phyloP scores from a whole-genome alignment of 2,797 vertebrate genomes.

The Knipowitschia caucasica region DNA sequence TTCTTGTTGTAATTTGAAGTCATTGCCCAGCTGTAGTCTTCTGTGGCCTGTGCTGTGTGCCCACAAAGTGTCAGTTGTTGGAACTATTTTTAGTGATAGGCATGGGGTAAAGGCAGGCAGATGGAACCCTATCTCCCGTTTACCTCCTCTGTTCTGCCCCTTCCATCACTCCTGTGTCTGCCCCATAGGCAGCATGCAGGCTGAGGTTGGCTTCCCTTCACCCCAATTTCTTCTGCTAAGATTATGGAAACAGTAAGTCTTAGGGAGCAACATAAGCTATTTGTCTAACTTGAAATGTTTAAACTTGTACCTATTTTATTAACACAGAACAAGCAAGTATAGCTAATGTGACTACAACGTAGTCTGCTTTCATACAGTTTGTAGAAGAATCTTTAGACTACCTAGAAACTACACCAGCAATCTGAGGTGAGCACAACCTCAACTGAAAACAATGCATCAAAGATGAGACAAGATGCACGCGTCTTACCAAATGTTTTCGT shows the following conservation, averaged over 20 bases:
- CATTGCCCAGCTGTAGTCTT: slow-evolving; percentile 14
- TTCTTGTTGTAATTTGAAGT: slow-evolving; percentile 53
- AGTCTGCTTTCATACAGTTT: slow-evolving; percentile 12
- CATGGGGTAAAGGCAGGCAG: slow-evolving; percentile 81
- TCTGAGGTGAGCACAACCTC: slow-evolving; percentile 45
- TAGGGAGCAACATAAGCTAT: slow-evolving; percentile 18
- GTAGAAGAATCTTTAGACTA: slow-evolving; percentile 32
- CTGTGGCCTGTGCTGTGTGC: slow-evolving; percentile 44
- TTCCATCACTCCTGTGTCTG: slow-evolving; percentile 40
- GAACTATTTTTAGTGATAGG: slow-evolving; percentile 78
- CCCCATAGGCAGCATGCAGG: slow-evolving; percentile 55
- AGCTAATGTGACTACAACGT: slow-evolving; percentile 13
- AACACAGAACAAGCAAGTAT: slow-evolving; percentile 27
- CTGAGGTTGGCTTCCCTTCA: slow-evolving; percentile 46
- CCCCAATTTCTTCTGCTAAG: slow-evolving; percentile 9
- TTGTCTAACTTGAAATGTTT: slow-evolving; percentile 40
- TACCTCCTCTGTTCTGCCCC: slow-evolving; percentile 65
- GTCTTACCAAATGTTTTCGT: slow-evolving; percentile 76
- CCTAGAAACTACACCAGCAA: slow-evolving; percentile 53
- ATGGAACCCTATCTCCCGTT: slow-evolving; percentile 76
- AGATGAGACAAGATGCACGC: slow-evolving; percentile 63
- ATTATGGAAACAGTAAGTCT: slow-evolving; percentile 26
- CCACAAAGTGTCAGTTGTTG: slow-evolving; percentile 58
- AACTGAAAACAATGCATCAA: slow-evolving; percentile 68
- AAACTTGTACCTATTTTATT: slow-evolving; percentile 21